A percentile compares a stretch with the other conserved stretches of the same genome.
These are phyloP conservation scores for Epizoanthus fatuus DNA, from an alignment of 92 coral and sea anemone genomes.

Conservation along the genomic window DNA sequence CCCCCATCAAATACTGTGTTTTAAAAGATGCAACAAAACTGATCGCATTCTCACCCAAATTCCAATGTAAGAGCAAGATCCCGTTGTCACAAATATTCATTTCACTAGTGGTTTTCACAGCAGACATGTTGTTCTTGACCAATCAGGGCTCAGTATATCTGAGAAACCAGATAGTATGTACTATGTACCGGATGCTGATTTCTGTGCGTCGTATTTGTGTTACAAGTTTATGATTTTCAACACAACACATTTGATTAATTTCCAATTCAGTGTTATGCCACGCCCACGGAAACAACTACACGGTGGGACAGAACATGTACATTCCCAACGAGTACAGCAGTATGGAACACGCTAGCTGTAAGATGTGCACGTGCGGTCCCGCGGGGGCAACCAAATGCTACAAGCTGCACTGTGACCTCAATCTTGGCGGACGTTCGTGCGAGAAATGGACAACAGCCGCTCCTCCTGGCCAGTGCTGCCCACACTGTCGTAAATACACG, in stretches of 20 bases:
- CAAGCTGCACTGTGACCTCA: conserved; percentile 30
- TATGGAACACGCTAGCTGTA: conserved; percentile 14
- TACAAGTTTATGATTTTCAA: background rate
- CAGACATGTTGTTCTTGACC: too few relatives aligned
- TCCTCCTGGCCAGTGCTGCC: conserved; percentile 35
- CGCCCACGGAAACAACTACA: conserved; percentile 14
- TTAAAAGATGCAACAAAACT: too few relatives aligned
- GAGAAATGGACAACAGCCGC: conserved; percentile 33
- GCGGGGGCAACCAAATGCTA: conserved; percentile 20
- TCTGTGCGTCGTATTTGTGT: too few relatives aligned
- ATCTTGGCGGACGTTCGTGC: background rate
- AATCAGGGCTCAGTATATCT: too few relatives aligned
- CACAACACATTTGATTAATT: background rate
- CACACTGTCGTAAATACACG: conserved; percentile 6
- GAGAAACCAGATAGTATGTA: too few relatives aligned
- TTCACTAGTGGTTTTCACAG: too few relatives aligned
- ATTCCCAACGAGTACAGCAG: background rate
- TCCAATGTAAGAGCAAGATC: too few relatives aligned
- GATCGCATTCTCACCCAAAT: too few relatives aligned
- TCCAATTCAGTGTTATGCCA: background rate
- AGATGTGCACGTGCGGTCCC: conserved; percentile 23
- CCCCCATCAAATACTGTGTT: too few relatives aligned
- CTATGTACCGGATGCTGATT: too few relatives aligned
- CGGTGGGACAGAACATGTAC: conserved; percentile 29
- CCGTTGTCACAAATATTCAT: too few relatives aligned